Evolutionary conservation across 2,888 invertebrate genomes (phyloP).

Genomic region (Conistra vaccinii): DNA sequence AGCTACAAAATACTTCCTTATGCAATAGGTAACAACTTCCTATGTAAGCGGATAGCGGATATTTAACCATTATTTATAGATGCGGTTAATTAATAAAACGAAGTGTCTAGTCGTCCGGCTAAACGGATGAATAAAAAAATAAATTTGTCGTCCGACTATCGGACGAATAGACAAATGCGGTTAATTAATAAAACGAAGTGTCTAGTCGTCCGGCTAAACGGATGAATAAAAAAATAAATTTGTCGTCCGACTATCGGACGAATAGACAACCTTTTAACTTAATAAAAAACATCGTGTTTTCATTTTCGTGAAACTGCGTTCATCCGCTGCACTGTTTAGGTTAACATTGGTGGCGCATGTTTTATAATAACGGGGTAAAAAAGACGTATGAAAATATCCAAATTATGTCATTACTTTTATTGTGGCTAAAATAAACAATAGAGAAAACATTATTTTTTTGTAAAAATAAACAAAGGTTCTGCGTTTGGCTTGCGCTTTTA

Average conservation of each 20-base stretch:
- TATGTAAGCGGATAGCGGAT: conserved; percentile 11
- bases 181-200: no score
- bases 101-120: no score
- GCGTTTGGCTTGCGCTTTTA: neutral
- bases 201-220: no score
- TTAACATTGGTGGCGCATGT: neutral
- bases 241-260: no score
- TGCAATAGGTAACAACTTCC: conserved; percentile 30
- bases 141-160: no score
- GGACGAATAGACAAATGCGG: no score
- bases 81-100: neutral
- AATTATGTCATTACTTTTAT: neutral
- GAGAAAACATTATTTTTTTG: no score
- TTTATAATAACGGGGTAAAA: no score
- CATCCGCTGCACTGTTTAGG: conserved; percentile 29
- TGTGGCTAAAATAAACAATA: neutral
- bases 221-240: no score
- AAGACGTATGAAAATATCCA: neutral
- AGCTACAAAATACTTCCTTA: conserved; percentile 30
- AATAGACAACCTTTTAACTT: no score
- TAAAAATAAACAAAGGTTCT: neutral
- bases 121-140: no score
- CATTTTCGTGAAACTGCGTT: conserved; percentile 30
- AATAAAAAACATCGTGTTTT: conserved; percentile 5
- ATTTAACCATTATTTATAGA: conserved; percentile 1